phyloP scores from a whole-genome alignment of 64 coral and sea anemone species.

The Dendronephthya gigantea region DNA sequence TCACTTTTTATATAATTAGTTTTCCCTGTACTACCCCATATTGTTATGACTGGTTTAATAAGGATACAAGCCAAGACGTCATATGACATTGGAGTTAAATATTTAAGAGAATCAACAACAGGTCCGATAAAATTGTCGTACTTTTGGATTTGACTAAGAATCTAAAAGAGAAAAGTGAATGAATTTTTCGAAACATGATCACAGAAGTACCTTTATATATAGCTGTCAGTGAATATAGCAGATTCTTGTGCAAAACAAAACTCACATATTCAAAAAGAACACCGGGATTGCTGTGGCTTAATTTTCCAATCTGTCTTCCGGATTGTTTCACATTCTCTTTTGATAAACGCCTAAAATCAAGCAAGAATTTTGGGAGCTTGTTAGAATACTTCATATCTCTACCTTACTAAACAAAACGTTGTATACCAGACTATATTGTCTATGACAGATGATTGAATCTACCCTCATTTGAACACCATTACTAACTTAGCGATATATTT shows the following conservation, averaged over 20 bases:
- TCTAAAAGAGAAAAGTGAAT: slow-evolving; percentile 24
- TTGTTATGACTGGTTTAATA: too few relatives aligned
- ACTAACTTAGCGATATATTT: slow-evolving; percentile 98
- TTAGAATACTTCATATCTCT: too few relatives aligned
- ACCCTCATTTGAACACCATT: background rate
- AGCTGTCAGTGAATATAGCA: too few relatives aligned
- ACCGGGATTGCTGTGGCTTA: slow-evolving; percentile 96
- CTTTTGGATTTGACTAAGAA: slow-evolving; percentile 93
- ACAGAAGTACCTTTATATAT: too few relatives aligned
- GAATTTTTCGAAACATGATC: too few relatives aligned
- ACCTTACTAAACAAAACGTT: background rate
- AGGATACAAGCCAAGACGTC: slow-evolving; percentile 99
- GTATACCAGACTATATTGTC: too few relatives aligned
- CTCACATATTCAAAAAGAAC: slow-evolving; percentile 99
- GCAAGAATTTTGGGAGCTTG: background rate
- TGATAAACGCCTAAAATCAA: slow-evolving; percentile 55
- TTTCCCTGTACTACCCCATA: too few relatives aligned
- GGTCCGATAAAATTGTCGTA: slow-evolving; percentile 99
- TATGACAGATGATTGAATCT: background rate
- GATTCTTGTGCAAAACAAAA: background rate
- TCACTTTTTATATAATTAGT: too few relatives aligned
- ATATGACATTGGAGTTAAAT: slow-evolving; percentile 86
- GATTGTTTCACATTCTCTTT: slow-evolving; percentile 98
- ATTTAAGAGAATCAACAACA: slow-evolving; percentile 93
- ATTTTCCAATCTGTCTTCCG: slow-evolving; percentile 94